These are phyloP conservation scores for Cydia strobilella DNA, from an alignment of 1,140 invertebrate species.

Conservation along the genomic window DNA sequence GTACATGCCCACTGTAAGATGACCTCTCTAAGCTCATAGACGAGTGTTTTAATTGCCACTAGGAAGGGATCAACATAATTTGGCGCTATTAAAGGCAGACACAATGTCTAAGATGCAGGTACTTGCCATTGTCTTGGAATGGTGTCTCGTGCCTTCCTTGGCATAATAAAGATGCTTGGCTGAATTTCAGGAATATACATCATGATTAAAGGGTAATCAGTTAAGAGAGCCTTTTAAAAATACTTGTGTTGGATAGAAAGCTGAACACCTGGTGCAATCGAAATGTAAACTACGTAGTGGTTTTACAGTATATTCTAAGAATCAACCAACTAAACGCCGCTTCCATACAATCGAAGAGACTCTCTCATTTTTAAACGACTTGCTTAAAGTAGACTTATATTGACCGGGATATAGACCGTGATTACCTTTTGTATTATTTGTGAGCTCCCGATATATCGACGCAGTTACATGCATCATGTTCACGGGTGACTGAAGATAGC, in stretches of 20 bases:
- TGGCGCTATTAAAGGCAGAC: conserved; percentile 30
- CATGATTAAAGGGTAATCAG: conserved; percentile 6
- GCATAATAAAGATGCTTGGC: conserved; percentile 6
- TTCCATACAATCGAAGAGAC: too few species aligned
- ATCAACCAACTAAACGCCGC: too few species aligned
- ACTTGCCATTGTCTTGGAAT: conserved; percentile 21
- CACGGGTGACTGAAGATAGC: too few species aligned
- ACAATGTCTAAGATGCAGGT: conserved; percentile 26
- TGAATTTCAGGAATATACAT: background rate
- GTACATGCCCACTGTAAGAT: background rate
- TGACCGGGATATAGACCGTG: too few species aligned
- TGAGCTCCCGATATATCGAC: too few species aligned
- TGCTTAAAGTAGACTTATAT: too few species aligned
- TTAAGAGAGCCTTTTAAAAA: background rate
- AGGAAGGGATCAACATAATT: background rate
- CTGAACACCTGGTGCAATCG: background rate
- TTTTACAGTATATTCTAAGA: too few species aligned
- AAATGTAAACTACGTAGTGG: background rate
- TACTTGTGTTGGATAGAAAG: background rate
- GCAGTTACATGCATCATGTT: too few species aligned
- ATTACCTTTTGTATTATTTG: too few species aligned
- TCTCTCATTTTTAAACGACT: too few species aligned
- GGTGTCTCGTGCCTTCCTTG: background rate
- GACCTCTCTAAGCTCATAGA: conserved; percentile 2
- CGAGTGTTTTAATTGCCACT: background rate